Conservation (phyloP, 2,113 vertebrate species). For the Cinclus mexicanus region DNA sequence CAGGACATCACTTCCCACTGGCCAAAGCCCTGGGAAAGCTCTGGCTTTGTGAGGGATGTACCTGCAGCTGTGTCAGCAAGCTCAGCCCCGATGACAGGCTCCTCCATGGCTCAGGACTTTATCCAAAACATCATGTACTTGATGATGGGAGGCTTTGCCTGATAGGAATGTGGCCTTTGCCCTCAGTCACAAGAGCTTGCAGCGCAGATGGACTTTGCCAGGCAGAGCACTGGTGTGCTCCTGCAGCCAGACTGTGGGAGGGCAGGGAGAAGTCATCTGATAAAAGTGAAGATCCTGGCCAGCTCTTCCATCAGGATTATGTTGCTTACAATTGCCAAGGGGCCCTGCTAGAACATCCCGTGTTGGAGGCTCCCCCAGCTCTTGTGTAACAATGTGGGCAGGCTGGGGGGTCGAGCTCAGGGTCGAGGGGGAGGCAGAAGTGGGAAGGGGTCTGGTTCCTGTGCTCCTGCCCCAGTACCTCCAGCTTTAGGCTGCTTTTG, state of each 20-base stretch:
- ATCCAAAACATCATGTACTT: constrained; percentile 4
- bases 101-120: not conserved
- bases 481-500: not conserved
- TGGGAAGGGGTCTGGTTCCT: not conserved
- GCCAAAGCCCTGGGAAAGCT: not conserved
- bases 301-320: not conserved
- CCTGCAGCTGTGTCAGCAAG: not conserved
- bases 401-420: not conserved
- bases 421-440: not conserved
- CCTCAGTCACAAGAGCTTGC: constrained; percentile 12
- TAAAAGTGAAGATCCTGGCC: constrained; percentile 7
- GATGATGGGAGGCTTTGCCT: not conserved
- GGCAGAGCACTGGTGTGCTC: not conserved
- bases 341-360: not conserved
- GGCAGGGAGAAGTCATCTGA: constrained; percentile 61
- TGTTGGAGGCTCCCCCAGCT: not conserved
- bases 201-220: constrained; percentile 57
- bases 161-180: constrained; percentile 53
- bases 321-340: not conserved
- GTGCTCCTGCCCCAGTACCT: not conserved
- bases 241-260: constrained; percentile 1
- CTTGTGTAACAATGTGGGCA: not conserved
- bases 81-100: not conserved
- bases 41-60: not conserved
- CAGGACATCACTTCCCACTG: not conserved